Conservation (phyloP, 2,888 invertebrate species). For the Metellina segmentata region DNA sequence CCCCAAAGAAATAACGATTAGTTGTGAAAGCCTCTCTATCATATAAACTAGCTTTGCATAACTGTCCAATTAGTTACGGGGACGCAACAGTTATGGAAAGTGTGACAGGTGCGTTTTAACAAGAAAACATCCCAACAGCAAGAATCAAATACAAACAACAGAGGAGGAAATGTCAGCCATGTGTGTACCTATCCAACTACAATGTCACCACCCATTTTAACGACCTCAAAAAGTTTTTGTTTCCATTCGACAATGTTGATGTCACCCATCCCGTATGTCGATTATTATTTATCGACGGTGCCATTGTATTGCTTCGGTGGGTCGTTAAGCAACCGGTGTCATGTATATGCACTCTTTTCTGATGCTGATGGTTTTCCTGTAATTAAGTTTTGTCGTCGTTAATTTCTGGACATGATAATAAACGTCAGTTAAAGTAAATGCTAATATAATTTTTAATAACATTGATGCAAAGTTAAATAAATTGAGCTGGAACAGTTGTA, state of each 20-base stretch:
- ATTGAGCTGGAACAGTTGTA: not conserved
- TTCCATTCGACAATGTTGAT: slow-evolving; percentile 26
- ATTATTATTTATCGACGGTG: slow-evolving; percentile 49
- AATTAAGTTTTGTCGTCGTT: slow-evolving; percentile 30
- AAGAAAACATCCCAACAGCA: slow-evolving; percentile 9
- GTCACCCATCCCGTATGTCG: slow-evolving; percentile 20
- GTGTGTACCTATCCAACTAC: slow-evolving; percentile 19
- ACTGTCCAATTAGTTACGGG: not conserved
- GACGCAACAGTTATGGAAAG: not conserved
- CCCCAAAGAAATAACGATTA: not conserved
- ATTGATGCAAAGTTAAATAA: not conserved
- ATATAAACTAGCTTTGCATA: not conserved
- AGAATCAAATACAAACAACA: slow-evolving; percentile 27
- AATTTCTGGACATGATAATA: slow-evolving; percentile 13
- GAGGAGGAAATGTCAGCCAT: slow-evolving; percentile 12
- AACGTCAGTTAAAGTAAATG: slow-evolving; percentile 26
- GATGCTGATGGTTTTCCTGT: slow-evolving; percentile 43
- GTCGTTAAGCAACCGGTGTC: slow-evolving; percentile 37
- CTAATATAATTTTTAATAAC: not conserved
- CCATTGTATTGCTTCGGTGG: slow-evolving; percentile 9
- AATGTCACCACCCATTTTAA: slow-evolving; percentile 54
- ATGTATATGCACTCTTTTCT: slow-evolving; percentile 23
- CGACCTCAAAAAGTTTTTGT: slow-evolving; percentile 53
- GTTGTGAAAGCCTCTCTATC: not conserved
- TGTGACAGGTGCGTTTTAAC: not conserved